Conservation (phyloP, 2,113 vertebrate genomes). For the Silurus meridionalis region DNA sequence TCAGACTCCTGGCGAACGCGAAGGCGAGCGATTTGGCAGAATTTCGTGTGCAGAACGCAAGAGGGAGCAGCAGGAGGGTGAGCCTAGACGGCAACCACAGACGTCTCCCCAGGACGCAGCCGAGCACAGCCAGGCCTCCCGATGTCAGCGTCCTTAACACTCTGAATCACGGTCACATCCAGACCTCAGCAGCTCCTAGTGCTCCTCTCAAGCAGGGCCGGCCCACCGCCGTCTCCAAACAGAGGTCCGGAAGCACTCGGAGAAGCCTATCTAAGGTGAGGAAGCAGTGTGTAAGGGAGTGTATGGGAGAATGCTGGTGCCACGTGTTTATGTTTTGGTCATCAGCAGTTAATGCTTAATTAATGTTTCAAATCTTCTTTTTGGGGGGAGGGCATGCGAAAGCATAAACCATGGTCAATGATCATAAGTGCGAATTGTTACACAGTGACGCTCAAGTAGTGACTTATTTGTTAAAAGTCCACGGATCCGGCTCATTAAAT, state of each 20-base stretch:
- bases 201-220: constrained; percentile 78
- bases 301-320: not conserved
- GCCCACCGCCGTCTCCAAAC: constrained; percentile 57
- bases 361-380: not conserved
- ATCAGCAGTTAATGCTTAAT: not conserved
- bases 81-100: constrained; percentile 66
- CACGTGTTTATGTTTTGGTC: constrained; percentile 9
- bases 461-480: constrained; percentile 6
- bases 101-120: constrained; percentile 69
- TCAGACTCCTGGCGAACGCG: constrained; percentile 80
- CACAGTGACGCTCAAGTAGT: not conserved
- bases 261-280: constrained; percentile 77
- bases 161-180: constrained; percentile 51
- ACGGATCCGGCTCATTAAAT: constrained; percentile 3
- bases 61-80: constrained; percentile 59
- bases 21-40: constrained; percentile 75
- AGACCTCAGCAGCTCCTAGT: constrained; percentile 68
- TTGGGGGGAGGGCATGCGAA: no score
- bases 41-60: constrained; percentile 70
- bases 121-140: constrained; percentile 74
- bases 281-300: not conserved
- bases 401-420: no score
- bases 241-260: constrained; percentile 60
- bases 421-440: not conserved
- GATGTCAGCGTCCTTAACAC: constrained; percentile 60